Percentiles rank a stretch among this genome's conserved stretches.
These are phyloP conservation scores for Apocrypta bakeri DNA, from an alignment of 1,140 invertebrate species.

Conservation along the genomic window DNA sequence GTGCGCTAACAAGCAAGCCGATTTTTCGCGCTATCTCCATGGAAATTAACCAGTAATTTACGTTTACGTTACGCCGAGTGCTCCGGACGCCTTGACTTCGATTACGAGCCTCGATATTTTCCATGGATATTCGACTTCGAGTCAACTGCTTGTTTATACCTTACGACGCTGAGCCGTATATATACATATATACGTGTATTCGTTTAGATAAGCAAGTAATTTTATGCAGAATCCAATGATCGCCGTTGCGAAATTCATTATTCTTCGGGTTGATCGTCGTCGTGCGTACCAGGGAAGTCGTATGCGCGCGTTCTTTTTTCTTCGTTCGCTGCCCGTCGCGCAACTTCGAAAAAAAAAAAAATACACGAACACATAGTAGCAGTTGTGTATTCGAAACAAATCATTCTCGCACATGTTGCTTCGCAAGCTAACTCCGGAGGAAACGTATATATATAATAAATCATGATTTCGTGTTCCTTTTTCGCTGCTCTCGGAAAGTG, in stretches of 20 bases:
- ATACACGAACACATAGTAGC: neutral
- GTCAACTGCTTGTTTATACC: too few species aligned
- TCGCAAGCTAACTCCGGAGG: neutral
- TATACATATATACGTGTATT: too few species aligned
- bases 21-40: neutral
- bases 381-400: constrained; percentile 11
- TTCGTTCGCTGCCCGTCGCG: neutral
- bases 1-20: neutral
- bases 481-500: neutral
- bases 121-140: too few species aligned
- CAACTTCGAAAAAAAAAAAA: neutral
- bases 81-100: too few species aligned
- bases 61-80: too few species aligned
- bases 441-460: constrained; percentile 29
- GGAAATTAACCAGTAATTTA: too few species aligned
- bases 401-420: neutral
- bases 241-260: neutral
- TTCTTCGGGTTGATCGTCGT: too few species aligned
- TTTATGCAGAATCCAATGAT: too few species aligned
- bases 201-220: neutral
- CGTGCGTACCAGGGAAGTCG: too few species aligned
- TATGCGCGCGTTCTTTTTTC: too few species aligned
- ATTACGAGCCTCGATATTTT: too few species aligned
- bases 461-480: constrained; percentile 10
- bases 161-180: too few species aligned